Conservation (phyloP, 2,113 vertebrate species). For the Stigmatopora nigra region DNA sequence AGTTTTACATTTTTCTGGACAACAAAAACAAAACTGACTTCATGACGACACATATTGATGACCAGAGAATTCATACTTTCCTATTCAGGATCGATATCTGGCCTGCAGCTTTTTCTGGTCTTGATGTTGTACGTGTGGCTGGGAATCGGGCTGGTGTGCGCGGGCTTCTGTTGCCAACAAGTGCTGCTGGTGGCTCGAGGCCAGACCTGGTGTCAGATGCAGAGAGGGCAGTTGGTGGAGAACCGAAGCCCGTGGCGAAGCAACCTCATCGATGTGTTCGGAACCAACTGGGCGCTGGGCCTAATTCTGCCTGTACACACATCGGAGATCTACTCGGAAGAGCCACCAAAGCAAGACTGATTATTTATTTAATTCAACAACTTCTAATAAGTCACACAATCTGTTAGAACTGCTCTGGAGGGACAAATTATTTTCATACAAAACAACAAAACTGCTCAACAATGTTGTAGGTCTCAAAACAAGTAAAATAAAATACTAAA, state of each 20-base stretch:
- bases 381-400: conserved; percentile 15
- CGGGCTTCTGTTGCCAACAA: conserved; percentile 96
- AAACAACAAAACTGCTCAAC: neutral
- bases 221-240: conserved; percentile 73
- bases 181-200: conserved; percentile 87
- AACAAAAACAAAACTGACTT: too few relatives aligned
- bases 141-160: conserved; percentile 89
- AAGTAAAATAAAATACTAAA: neutral
- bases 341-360: conserved; percentile 63
- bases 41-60: neutral
- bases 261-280: conserved; percentile 89
- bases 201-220: conserved; percentile 86
- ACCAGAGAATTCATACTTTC: neutral
- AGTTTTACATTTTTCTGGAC: conserved; percentile 44
- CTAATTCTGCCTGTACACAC: conserved; percentile 84
- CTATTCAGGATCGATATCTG: conserved; percentile 80
- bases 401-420: conserved; percentile 16
- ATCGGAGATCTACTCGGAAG: conserved; percentile 62
- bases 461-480: too few relatives aligned
- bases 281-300: conserved; percentile 86
- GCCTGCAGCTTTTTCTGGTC: conserved; percentile 91
- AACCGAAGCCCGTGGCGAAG: conserved; percentile 76
- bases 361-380: neutral
- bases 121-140: conserved; percentile 98
- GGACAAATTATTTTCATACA: conserved; percentile 5